These are phyloP conservation scores for Clarias macrocephalus DNA, from an alignment of 2,113 vertebrate genomes.

Conservation along the genomic window DNA sequence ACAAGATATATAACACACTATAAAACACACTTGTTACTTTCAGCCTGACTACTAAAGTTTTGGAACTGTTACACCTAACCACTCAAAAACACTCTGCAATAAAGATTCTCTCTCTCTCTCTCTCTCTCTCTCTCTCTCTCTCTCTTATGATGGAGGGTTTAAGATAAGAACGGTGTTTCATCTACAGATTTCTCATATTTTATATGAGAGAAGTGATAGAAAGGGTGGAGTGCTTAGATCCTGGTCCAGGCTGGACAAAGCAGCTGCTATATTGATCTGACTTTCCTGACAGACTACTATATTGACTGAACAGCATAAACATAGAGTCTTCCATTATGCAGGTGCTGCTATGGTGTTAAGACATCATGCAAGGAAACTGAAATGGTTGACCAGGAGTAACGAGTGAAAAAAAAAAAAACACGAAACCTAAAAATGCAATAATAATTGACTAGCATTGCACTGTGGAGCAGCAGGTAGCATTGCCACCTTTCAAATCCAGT, in stretches of 20 bases:
- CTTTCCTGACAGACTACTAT: slow-evolving; percentile 53
- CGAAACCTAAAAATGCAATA: not conserved
- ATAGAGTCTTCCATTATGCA: slow-evolving; percentile 19
- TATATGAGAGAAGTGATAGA: not conserved
- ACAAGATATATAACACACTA: not conserved
- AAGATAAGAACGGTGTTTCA: not conserved
- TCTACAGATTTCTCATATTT: not conserved
- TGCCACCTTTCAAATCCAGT: not conserved
- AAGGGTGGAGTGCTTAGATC: not conserved
- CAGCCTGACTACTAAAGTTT: not conserved
- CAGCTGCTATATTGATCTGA: slow-evolving; percentile 51
- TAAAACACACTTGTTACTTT: not conserved
- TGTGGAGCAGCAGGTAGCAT: not conserved
- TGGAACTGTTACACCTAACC: no score
- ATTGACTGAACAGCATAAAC: slow-evolving; percentile 48
- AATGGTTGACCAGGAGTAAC: not conserved
- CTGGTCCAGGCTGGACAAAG: not conserved
- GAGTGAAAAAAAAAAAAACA: not conserved
- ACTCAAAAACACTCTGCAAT: no score
- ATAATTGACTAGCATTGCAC: not conserved
- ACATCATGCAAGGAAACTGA: not conserved
- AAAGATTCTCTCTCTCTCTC: no score
- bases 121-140: no score
- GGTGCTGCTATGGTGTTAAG: slow-evolving; percentile 29
- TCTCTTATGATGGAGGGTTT: not conserved